Conservation (phyloP, 2,797 vertebrate genomes). For the Hipposideros larvatus region DNA sequence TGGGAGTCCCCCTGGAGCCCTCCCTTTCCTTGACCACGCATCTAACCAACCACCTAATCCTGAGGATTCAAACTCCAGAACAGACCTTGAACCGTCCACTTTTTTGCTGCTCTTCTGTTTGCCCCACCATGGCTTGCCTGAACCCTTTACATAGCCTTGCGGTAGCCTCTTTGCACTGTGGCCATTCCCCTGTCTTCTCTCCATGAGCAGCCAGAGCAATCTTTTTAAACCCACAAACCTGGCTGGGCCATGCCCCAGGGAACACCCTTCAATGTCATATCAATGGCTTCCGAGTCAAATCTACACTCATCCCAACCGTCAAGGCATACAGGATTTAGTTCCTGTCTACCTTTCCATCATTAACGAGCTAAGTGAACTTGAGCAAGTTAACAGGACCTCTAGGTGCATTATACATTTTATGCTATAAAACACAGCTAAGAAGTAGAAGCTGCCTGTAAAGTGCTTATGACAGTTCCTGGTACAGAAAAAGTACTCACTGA, state of each 20-base stretch:
- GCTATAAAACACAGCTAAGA: conserved; percentile 52
- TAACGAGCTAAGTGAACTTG: background rate
- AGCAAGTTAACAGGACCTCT: background rate
- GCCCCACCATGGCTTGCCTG: background rate
- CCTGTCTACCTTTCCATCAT: background rate
- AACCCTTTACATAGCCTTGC: background rate
- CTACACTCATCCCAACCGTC: background rate
- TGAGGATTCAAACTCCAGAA: background rate
- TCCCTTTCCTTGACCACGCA: background rate
- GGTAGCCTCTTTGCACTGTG: background rate
- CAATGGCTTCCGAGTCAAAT: background rate
- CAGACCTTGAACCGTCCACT: background rate
- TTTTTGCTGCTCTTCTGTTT: background rate
- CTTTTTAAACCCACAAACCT: background rate
- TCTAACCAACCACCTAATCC: background rate
- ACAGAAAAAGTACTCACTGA: background rate
- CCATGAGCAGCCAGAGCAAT: background rate
- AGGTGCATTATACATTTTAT: conserved; percentile 31
- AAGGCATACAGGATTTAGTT: background rate
- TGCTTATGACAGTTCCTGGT: background rate
- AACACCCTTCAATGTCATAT: background rate
- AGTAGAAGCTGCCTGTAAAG: background rate
- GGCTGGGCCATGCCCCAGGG: background rate
- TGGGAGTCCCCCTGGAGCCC: background rate
- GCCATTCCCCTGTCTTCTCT: background rate